Conservation (phyloP, 2,797 vertebrate species). For the Potorous gilbertii region DNA sequence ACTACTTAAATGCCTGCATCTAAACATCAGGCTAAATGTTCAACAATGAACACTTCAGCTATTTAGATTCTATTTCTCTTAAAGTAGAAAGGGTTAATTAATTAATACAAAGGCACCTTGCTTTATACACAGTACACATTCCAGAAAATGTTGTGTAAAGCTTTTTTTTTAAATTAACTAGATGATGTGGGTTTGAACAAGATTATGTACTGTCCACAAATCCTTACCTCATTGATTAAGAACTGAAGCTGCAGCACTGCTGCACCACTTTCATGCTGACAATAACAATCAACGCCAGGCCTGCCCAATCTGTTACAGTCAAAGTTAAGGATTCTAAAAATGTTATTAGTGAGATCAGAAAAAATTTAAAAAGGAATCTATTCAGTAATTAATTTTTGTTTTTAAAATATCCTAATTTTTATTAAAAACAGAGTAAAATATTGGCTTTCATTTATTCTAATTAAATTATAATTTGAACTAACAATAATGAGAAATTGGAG, state of each 20-base stretch:
- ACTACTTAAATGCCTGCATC: conserved; percentile 19
- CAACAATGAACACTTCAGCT: conserved; percentile 33
- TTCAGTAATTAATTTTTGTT: conserved; percentile 74
- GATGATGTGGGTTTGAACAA: conserved; percentile 45
- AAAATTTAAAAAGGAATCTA: conserved; percentile 55
- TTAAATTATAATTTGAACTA: conserved; percentile 21
- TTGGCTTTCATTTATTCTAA: conserved; percentile 41
- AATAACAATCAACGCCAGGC: conserved; percentile 96
- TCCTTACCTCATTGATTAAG: conserved; percentile 97
- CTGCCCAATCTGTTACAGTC: conserved; percentile 92
- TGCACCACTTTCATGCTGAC: conserved; percentile 96
- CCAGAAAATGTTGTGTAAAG: conserved; percentile 24
- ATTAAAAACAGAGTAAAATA: conserved; percentile 37
- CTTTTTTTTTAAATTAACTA: conserved; percentile 32
- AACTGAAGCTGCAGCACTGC: conserved; percentile 97
- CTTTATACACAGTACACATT: conserved; percentile 48
- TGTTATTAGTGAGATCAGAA: conserved; percentile 61
- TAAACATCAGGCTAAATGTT: conserved; percentile 29
- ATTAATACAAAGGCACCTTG: neutral
- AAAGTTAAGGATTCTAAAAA: conserved; percentile 90
- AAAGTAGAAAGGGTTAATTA: conserved; percentile 45
- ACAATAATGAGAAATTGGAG: neutral
- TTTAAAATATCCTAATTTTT: conserved; percentile 71
- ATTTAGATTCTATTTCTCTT: conserved; percentile 33
- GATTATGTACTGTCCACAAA: conserved; percentile 37